These are phyloP conservation scores for Octodon degus DNA, from an alignment of 2,113 vertebrate species.

Conservation along the genomic window DNA sequence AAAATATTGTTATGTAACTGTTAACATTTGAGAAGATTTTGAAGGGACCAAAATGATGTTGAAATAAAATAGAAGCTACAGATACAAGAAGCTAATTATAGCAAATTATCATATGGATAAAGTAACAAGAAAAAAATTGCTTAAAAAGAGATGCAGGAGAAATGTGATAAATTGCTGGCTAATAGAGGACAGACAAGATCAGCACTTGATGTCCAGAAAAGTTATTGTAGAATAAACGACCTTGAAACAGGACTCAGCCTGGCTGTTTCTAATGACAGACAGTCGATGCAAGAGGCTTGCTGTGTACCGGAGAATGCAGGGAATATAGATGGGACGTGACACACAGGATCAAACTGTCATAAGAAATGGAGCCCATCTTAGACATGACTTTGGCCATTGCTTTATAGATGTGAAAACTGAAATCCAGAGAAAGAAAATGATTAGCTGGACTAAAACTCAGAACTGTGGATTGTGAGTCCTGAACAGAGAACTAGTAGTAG, in stretches of 20 bases:
- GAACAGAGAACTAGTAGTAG: neutral
- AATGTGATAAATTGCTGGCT: neutral
- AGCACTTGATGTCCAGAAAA: neutral
- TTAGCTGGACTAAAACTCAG: neutral
- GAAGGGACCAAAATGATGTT: neutral
- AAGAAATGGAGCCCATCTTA: neutral
- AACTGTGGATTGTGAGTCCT: neutral
- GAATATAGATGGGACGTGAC: neutral
- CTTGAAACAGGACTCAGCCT: neutral
- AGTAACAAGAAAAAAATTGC: neutral
- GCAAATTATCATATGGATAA: neutral
- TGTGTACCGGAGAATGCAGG: rapidly evolving
- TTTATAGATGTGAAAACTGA: neutral
- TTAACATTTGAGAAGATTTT: neutral
- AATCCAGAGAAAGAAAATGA: neutral
- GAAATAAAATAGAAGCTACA: neutral
- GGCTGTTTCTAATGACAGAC: neutral
- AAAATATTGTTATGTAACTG: neutral
- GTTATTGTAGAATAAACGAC: neutral
- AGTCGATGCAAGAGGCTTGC: neutral
- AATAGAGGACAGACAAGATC: neutral
- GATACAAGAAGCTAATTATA: neutral
- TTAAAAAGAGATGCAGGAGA: neutral
- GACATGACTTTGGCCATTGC: neutral
- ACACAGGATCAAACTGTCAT: neutral